A percentile compares a stretch with the other conserved stretches of the same genome.
phyloP scores from a whole-genome alignment of 2,888 invertebrate species.

The Hirtodrosophila alboralis region DNA sequence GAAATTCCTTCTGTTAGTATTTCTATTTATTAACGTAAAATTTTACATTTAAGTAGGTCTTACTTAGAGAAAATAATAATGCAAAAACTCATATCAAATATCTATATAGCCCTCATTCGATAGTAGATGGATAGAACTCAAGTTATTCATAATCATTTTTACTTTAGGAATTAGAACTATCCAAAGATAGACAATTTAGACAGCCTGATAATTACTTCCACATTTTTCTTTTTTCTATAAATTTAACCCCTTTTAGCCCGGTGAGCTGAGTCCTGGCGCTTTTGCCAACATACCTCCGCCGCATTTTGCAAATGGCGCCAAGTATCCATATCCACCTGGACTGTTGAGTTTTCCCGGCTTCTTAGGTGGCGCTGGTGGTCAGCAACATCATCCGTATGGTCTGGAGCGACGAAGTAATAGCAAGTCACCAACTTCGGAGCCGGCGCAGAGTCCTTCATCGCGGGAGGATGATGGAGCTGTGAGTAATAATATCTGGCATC shows the following conservation, averaged over 20 bases:
- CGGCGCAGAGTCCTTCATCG: constrained; percentile 63
- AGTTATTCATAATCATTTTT: no score
- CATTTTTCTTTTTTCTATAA: not conserved
- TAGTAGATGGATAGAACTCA: no score
- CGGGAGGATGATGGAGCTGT: constrained; percentile 49
- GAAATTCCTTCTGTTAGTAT: no score
- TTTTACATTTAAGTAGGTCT: no score
- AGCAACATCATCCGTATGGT: constrained; percentile 54
- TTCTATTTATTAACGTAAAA: no score
- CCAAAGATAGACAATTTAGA: no score
- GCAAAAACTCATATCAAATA: no score
- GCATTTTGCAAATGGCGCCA: constrained; percentile 76
- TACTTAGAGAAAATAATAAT: no score
- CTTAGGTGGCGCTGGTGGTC: constrained; percentile 75
- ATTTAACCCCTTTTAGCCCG: constrained; percentile 59
- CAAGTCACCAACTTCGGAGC: constrained; percentile 69
- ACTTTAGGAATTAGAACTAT: no score
- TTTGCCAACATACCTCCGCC: constrained; percentile 84
- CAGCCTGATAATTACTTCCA: no score
- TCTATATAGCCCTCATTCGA: no score
- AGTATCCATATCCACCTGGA: constrained; percentile 88
- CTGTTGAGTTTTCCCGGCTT: constrained; percentile 91
- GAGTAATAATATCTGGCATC: constrained; percentile 66
- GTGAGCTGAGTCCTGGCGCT: constrained; percentile 76
- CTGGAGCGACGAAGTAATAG: constrained; percentile 67